Base-by-base conservation (phyloP, 2,888 invertebrate genomes). In the Andrena bucephala region DNA sequence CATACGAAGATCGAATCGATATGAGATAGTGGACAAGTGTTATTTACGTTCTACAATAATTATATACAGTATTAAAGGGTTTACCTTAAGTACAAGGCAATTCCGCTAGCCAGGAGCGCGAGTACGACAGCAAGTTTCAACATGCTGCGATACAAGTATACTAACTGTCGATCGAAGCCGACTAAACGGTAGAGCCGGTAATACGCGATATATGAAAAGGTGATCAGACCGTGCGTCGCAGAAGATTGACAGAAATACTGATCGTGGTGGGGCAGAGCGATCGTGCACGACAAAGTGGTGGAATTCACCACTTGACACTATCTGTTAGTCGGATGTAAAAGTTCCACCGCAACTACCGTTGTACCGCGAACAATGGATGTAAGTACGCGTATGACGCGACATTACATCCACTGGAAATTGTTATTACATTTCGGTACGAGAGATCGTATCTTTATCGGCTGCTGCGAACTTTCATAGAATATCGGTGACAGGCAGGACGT, bases 271-370 rank as follows among this genome's bases (percentile, higher is more conserved):
- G 27, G 27, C 27, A 42, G n/a, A 65, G 29, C 13, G 16, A 24
- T 52, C 16, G 13, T 7, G 65, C 16, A 27, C 33, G 8, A 50
- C 5, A 62, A 63, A 63, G 20, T 75, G 80, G 57, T 67, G 57
- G 68, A 72, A 73, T 24, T 72, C 36, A 16, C n/a, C 27, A 6
- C 20, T 20, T 57, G 67, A 42, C 72, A 36, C 80, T 71, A 79
- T 4, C 81, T 68, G 52, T 29, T 48, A 80, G 50, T 10, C 6
- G 10, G 5, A 50, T 24, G 2, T 10, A 27, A 68, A 24, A 7
- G 59, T 20, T 2, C n/a, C 0, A 0, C 3, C 3, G 2, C 1
- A 16, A 20, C 24, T 27, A 16, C n/a, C 10, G 16, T 5, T 50
- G 6, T 29, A n/a, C 20, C 3, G 10, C 10, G 20, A 24, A 13